Percentiles rank a stretch among this genome's conserved stretches.
Evolutionary conservation across 2,797 vertebrate genomes (phyloP).

Genomic region (Atherinosoma microstoma): DNA sequence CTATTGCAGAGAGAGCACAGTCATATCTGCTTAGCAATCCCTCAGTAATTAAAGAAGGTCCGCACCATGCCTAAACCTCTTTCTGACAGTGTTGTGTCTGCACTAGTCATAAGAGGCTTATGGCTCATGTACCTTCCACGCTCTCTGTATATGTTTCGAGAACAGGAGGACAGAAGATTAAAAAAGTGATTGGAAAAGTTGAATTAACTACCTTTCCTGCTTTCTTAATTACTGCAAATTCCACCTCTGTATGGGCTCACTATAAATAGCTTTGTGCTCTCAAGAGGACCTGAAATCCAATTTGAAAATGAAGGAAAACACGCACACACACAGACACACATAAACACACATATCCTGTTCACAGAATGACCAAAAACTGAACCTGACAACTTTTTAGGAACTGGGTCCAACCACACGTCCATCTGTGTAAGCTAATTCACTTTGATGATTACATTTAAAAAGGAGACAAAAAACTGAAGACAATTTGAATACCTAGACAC

Average conservation of each 20-base stretch:
- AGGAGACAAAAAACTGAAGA: slow-evolving; percentile 44
- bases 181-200: slow-evolving; percentile 62
- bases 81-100: slow-evolving; percentile 78
- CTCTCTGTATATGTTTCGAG: slow-evolving; percentile 32
- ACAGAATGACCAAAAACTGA: slow-evolving; percentile 69
- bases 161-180: slow-evolving; percentile 48
- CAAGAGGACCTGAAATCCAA: slow-evolving; percentile 65
- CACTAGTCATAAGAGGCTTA: slow-evolving; percentile 83
- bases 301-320: slow-evolving; percentile 57
- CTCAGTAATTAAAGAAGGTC: slow-evolving; percentile 83
- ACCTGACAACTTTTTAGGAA: slow-evolving; percentile 66
- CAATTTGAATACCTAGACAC: neutral
- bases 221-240: slow-evolving; percentile 77
- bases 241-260: slow-evolving; percentile 71
- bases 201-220: slow-evolving; percentile 77
- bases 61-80: slow-evolving; percentile 84
- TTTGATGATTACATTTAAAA: slow-evolving; percentile 70
- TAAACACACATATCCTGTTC: slow-evolving; percentile 22
- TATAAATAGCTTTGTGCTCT: slow-evolving; percentile 75
- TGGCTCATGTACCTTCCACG: slow-evolving; percentile 63
- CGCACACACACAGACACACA: slow-evolving; percentile 17
- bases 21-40: slow-evolving; percentile 79
- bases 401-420: slow-evolving; percentile 79
- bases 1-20: slow-evolving; percentile 65
- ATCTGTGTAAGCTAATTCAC: slow-evolving; percentile 77